Conservation (phyloP, 2,797 vertebrate species). For the Cyclura pinguis region DNA sequence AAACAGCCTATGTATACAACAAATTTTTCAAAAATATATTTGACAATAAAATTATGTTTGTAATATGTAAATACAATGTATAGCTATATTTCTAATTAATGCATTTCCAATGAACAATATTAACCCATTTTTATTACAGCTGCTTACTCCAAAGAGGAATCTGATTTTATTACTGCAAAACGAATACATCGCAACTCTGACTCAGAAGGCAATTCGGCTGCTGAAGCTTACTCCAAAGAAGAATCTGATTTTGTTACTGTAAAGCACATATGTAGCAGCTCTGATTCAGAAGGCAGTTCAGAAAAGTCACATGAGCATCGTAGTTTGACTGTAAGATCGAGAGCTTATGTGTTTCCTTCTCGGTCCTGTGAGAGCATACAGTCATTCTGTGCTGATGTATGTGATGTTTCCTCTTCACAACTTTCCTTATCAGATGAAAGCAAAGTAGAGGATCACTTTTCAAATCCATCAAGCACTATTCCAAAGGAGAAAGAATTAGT, state of each 20-base stretch:
- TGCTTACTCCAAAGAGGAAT: constrained; percentile 45
- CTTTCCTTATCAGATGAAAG: constrained; percentile 46
- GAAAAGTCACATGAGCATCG: neutral
- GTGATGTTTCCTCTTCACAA: constrained; percentile 43
- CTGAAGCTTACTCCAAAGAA: constrained; percentile 45
- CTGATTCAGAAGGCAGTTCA: constrained; percentile 52
- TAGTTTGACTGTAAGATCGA: constrained; percentile 51
- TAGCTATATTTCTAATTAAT: neutral
- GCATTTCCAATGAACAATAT: neutral
- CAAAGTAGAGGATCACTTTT: constrained; percentile 51
- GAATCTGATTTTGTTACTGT: constrained; percentile 37
- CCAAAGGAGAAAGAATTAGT: constrained; percentile 35
- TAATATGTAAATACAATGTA: neutral
- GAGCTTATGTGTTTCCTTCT: constrained; percentile 44
- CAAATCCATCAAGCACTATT: constrained; percentile 53
- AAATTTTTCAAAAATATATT: neutral
- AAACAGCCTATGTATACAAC: neutral
- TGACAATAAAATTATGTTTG: neutral
- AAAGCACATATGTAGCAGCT: constrained; percentile 25
- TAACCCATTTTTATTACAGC: constrained; percentile 57
- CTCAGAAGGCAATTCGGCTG: constrained; percentile 48
- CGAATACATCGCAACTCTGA: constrained; percentile 32
- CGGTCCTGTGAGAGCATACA: constrained; percentile 53
- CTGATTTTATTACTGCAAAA: constrained; percentile 31
- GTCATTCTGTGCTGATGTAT: constrained; percentile 58